Base-by-base conservation (phyloP, 2,888 invertebrate genomes). In the Agonopterix heracliana region DNA sequence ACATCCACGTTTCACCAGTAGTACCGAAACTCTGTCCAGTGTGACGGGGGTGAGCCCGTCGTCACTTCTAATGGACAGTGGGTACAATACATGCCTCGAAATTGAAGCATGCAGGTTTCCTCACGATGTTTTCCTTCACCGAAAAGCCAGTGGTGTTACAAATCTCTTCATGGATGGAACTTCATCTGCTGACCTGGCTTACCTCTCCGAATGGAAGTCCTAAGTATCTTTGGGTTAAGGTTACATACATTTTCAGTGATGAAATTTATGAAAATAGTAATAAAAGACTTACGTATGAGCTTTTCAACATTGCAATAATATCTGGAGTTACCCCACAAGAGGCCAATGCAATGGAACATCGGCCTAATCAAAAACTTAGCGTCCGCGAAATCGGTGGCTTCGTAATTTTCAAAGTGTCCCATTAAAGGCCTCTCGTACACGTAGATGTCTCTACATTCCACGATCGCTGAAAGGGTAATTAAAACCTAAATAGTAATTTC, bases 311-410 rank as follows among this genome's bases (percentile, higher is more conserved):
- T 90, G 68, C 94, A 92, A 68, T 92, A 96, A 68, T 95, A 94
- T 63, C 91, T 90, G 0, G 96, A 97, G 71, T 94, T 93, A 0
- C 94, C 92, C 97, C 98, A 98, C 12, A 96, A 85, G 8, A 97
- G 81, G 17, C 95, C 95, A 3, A 97, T 89, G 45, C 92, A 92
- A 61, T 97, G 95, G 61, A 97, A 83, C 76, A 97, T 84, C 1
- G 94, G 92, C 47, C 92, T 89, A 3, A 95, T 86, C 9, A 90
- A 76, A 0, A 64, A 47, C 49, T 89, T 88, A 1, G 91, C 77
- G 48, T 95, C 94, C 9, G 89, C 75, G 63, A 96, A 93, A 47
- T 94, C 93, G 0, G 89, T 88, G 7, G 88, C 90, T 63, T 96
- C 95, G 53, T 96, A 91, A 11, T 85, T 89, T 54, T 93, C 92